Evolutionary conservation across 2,888 invertebrate species (phyloP).

Genomic region (Hyalella azteca): DNA sequence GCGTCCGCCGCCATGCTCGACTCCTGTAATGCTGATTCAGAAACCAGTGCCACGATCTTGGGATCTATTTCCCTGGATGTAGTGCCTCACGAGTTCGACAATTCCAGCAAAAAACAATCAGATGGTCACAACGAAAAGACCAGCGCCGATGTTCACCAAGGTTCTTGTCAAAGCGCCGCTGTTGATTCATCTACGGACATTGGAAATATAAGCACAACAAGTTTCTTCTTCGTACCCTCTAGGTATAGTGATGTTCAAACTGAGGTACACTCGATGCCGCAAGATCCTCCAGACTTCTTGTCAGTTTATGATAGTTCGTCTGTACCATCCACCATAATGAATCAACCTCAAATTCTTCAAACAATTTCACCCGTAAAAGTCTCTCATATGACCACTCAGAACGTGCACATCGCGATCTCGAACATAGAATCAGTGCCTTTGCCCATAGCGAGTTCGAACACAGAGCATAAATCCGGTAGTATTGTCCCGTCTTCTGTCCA

Average conservation of each 20-base stretch:
- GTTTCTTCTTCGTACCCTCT: not conserved
- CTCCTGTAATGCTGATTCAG: not conserved
- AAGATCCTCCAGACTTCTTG: not conserved
- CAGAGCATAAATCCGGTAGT: not conserved
- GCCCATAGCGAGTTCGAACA: not conserved
- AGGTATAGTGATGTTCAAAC: slow-evolving; percentile 10
- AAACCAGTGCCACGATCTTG: not conserved
- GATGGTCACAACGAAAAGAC: not conserved
- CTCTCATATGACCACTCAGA: slow-evolving; percentile 12
- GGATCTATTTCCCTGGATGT: slow-evolving; percentile 20
- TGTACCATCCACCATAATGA: too few relatives aligned
- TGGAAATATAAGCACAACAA: slow-evolving; percentile 6
- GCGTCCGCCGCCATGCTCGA: not conserved
- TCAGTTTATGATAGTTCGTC: not conserved
- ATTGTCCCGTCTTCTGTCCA: not conserved
- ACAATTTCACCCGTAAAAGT: not conserved
- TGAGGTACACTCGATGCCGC: not conserved
- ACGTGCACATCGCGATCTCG: not conserved
- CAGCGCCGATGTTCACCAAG: not conserved
- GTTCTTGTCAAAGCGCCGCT: not conserved
- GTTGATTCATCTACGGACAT: not conserved
- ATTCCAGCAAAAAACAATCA: not conserved
- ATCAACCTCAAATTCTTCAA: too few relatives aligned
- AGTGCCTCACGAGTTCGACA: slow-evolving; percentile 33
- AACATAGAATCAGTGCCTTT: not conserved